A percentile compares a stretch with the other conserved stretches of the same genome.
Conservation (phyloP, 2,113 vertebrate species). For the Labeo catla region DNA sequence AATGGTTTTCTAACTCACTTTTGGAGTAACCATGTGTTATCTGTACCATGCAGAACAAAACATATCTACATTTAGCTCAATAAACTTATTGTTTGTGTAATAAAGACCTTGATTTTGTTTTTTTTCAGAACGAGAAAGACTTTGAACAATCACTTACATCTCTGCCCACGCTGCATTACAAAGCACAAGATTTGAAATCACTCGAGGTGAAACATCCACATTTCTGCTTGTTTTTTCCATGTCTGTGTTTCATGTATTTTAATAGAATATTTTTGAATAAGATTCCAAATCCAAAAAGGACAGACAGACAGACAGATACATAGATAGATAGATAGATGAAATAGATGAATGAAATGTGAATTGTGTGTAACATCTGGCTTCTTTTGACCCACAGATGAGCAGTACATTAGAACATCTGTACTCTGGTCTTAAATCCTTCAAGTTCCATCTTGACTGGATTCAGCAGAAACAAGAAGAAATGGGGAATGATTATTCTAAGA, state of each 20-base stretch:
- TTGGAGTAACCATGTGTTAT: background rate
- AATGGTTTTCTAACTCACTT: background rate
- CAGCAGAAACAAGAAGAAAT: constrained; percentile 55
- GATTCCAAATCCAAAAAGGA: background rate
- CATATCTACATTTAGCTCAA: background rate
- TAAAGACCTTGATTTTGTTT: background rate
- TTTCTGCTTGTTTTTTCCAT: background rate
- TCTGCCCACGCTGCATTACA: constrained; percentile 34
- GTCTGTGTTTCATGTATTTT: background rate
- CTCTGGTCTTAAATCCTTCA: constrained; percentile 50
- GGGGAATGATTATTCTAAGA: constrained; percentile 23
- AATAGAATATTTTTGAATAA: background rate
- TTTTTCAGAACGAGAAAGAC: background rate
- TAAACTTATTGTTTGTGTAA: constrained; percentile 3
- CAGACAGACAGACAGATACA: background rate
- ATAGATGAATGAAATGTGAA: background rate
- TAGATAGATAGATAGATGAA: background rate
- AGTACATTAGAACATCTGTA: constrained; percentile 61
- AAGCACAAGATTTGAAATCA: constrained; percentile 26
- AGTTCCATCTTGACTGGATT: constrained; percentile 67
- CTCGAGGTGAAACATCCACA: constrained; percentile 43
- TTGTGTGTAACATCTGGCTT: background rate
- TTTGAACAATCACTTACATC: constrained; percentile 37
- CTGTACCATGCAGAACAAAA: background rate
- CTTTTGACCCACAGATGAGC: constrained; percentile 59